phyloP scores from a whole-genome alignment of 2,113 vertebrate genomes.

The Seriola dumerili region DNA sequence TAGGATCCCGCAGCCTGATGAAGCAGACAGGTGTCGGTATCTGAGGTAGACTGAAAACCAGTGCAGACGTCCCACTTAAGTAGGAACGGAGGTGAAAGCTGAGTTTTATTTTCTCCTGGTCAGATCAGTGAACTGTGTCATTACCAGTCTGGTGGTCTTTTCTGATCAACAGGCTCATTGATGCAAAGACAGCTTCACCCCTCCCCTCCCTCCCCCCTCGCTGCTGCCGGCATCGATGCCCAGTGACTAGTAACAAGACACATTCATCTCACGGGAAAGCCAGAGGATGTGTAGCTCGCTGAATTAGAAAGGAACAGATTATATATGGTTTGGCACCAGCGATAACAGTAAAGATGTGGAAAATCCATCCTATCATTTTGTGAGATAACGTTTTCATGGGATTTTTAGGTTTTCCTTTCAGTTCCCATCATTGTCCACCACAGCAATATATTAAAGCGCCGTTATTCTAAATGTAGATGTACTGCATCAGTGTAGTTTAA shows the following conservation, averaged over 20 bases:
- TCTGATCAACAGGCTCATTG: conserved; percentile 81
- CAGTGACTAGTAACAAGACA: conserved; percentile 70
- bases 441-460: not conserved
- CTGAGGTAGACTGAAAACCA: conserved; percentile 61
- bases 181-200: conserved; percentile 58
- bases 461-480: not conserved
- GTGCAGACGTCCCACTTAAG: conserved; percentile 50
- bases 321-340: not conserved
- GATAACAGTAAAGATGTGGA: not conserved
- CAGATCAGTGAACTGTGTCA: conserved; percentile 73
- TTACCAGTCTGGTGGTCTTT: conserved; percentile 74
- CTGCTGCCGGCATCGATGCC: conserved; percentile 66
- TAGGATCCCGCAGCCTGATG: not conserved
- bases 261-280: conserved; percentile 69
- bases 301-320: conserved; percentile 35
- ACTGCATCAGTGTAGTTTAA: not conserved
- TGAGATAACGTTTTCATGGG: not conserved
- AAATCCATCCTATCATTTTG: not conserved
- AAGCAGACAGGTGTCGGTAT: conserved; percentile 14
- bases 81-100: conserved; percentile 46
- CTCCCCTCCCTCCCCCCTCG: not conserved
- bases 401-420: not conserved
- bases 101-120: conserved; percentile 49
- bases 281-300: conserved; percentile 36
- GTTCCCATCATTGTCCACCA: not conserved